phyloP scores from a whole-genome alignment of 2,888 invertebrate species.

The Drosophila testacea region DNA sequence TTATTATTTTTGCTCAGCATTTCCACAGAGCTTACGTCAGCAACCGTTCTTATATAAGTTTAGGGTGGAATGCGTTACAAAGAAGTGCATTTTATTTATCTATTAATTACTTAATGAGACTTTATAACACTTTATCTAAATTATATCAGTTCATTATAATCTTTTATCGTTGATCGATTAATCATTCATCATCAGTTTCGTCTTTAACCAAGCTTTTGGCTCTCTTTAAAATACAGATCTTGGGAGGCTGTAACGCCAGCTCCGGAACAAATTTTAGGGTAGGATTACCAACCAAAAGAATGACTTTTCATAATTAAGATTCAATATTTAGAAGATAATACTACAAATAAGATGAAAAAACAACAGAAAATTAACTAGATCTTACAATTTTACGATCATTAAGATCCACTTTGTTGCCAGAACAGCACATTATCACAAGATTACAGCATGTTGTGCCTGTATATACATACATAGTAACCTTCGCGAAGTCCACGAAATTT shows the following conservation, averaged over 20 bases:
- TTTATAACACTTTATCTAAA: neutral
- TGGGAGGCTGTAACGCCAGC: conserved; percentile 98
- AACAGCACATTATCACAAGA: conserved; percentile 85
- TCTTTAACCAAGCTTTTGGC: neutral
- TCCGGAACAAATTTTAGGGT: conserved; percentile 98
- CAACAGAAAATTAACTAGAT: too few species aligned
- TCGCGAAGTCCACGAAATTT: conserved; percentile 98
- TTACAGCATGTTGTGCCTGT: conserved; percentile 97
- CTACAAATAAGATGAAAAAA: conserved; percentile 86
- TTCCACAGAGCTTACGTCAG: conserved; percentile 58
- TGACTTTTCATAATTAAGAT: conserved; percentile 99
- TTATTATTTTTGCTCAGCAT: conserved; percentile 4
- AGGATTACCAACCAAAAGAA: conserved; percentile 98
- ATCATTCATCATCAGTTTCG: neutral
- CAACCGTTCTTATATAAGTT: conserved; percentile 43
- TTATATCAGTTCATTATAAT: too few species aligned
- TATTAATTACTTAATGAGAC: conserved; percentile 25
- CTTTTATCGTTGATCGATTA: too few species aligned
- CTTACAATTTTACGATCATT: too few species aligned
- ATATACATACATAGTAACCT: conserved; percentile 99
- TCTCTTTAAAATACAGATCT: conserved; percentile 82
- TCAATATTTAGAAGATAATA: conserved; percentile 99
- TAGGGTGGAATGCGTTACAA: conserved; percentile 27
- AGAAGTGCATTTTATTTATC: conserved; percentile 28
- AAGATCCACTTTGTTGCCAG: too few species aligned